Evolutionary conservation across 2,113 vertebrate genomes (phyloP), one percentile per base, ranked within the genome.

Genomic region (Eolophus roseicapilla): DNA sequence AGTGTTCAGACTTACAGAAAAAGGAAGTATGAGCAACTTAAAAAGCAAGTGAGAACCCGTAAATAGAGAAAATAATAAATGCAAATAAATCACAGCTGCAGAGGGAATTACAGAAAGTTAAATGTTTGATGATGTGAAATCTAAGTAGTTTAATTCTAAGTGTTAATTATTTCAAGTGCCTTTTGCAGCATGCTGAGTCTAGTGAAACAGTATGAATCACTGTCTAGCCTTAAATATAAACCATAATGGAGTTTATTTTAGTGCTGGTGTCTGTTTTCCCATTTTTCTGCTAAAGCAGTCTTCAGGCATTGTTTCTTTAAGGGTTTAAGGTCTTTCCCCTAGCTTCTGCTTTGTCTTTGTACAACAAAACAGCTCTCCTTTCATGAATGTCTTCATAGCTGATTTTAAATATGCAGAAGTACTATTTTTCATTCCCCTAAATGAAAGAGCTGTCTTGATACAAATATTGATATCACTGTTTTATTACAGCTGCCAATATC

Each of bases 111-210:
- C 53, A 93, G 95, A 86, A 95, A 97, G 88, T 92, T 91, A 86
- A 88, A 95, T 93, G 86, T 96, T 96, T 95, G 88, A 96, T 95
- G 86, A 95, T 95, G 93, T 75, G 92, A 84, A 97, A 97, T 92
- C 84, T 92, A 94, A 96, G 95, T 81, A 89, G 84, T 92, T 95
- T 93, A 95, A 97, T 97, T 96, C 91, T 94, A 92, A 95, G 85
- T 96, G 93, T 95, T 95, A 97, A 96, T 96, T 96, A 97, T 92
- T 94, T 97, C 78, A 92, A 92, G 92, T 93, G 82, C 59, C 71
- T 96, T 97, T 96, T 96, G 91, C 90, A 96, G 87, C 95, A 93
- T 92, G 96, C 95, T 94, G 95, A 95, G 95, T 92, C 96, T 95
- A 95, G 91, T 78, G 68, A 90, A 92, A 86, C 68, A 79, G 70